Conservation (phyloP, 2,888 invertebrate species). For the Cacoxenus indagator region DNA sequence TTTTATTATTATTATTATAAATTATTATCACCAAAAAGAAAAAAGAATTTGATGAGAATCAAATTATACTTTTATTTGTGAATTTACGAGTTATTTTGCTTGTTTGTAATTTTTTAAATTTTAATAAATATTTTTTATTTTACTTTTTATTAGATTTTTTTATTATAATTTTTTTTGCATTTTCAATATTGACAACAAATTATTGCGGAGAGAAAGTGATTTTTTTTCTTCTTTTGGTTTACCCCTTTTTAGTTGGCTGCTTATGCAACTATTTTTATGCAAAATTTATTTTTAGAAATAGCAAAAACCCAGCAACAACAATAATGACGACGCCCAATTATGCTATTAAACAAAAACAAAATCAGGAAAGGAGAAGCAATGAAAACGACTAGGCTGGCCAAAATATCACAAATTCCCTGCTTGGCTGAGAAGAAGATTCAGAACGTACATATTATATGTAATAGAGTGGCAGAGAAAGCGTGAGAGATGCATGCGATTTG, state of each 20-base stretch:
- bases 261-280: neutral
- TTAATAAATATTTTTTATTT: no score
- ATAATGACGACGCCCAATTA: neutral
- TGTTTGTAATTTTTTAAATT: no score
- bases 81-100: no score
- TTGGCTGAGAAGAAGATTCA: neutral
- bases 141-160: no score
- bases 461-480: neutral
- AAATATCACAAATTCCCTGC: no score
- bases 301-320: neutral
- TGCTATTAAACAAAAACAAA: neutral
- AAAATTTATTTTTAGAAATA: neutral
- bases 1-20: no score
- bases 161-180: no score
- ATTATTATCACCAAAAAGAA: no score
- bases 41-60: no score
- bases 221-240: no score
- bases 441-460: neutral
- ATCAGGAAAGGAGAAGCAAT: neutral
- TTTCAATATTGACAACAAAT: neutral
- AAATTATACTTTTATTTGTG: no score
- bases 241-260: neutral
- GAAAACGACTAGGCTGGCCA: neutral
- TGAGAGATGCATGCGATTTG: neutral
- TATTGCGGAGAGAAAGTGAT: no score